Base-by-base conservation (phyloP, 2,888 invertebrate species). In the Taphrorychus bicolor region DNA sequence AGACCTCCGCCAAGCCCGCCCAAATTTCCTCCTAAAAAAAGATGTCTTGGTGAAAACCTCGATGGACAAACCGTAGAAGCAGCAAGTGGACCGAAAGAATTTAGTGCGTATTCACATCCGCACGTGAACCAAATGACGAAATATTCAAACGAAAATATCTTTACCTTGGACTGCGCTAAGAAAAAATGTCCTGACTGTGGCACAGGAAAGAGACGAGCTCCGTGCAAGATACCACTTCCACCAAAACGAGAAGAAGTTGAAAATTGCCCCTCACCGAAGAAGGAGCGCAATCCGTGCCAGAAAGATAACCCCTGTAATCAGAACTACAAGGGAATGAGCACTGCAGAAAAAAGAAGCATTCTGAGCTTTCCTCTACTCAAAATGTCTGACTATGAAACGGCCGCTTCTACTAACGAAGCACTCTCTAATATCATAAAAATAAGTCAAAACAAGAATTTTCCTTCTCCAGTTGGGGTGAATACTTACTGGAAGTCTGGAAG, bases 171-270 rank as follows among this genome's bases (percentile, higher is more conserved):
- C 11, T 45, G 11, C 16, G 19, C 2, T 3, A 24, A 16, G 18
- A 52, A 53, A 18, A 53, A 60, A 21, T 62, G 67, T 22, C 58
- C 57, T 0, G 62, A 62, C 52, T 58, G 67, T 22, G 63, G 63
- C 1, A 54, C 42, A 2, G 68, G 62, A 4, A 53, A 17, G 19
- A 66, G 51, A 23, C 4, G 41, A 11, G 16, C 45, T n/a, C 58
- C 53, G 7, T 68, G 64, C 22, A 68, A 64, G 18, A 60, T 68
- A 40, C 52, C 19, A 1, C 42, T 42, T 4, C 48, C 56, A 0
- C 49, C 22, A 60, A 49, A 24, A 11, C 9, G 52, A 19, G 40
- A 66, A 14, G 24, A 52, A 0, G 48, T 53, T 3, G 18, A 58
- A 1, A 5, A 17, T 9, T 5, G 16, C 3, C 23, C 14, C n/a